phyloP scores from a whole-genome alignment of 2,888 invertebrate species.

The Limenitis arthemis region DNA sequence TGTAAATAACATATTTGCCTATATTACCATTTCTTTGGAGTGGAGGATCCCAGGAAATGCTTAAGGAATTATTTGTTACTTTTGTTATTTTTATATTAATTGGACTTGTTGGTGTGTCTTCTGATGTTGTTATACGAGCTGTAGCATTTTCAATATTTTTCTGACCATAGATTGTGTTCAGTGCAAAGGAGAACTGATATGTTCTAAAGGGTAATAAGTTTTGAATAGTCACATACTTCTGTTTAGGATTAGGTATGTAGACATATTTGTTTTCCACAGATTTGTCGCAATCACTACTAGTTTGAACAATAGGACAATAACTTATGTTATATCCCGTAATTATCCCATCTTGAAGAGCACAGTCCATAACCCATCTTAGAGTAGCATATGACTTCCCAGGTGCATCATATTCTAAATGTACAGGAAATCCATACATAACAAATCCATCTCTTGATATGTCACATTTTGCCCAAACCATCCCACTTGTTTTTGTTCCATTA shows the following conservation, averaged over 20 bases:
- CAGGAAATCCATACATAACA: conserved; percentile 70
- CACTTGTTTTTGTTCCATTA: conserved; percentile 77
- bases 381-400: conserved; percentile 53
- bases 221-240: conserved; percentile 70
- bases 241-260: conserved; percentile 56
- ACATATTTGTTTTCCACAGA: conserved; percentile 45
- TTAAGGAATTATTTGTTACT: conserved; percentile 75
- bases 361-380: conserved; percentile 84
- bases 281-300: conserved; percentile 70
- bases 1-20: conserved; percentile 74
- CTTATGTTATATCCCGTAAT: conserved; percentile 82
- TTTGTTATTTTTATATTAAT: conserved; percentile 70
- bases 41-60: conserved; percentile 80
- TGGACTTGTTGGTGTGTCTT: conserved; percentile 76
- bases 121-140: conserved; percentile 77
- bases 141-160: conserved; percentile 64
- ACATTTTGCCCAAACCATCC: conserved; percentile 89
- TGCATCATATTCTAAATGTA: conserved; percentile 45
- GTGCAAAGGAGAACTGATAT: conserved; percentile 79
- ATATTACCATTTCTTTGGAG: conserved; percentile 80
- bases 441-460: conserved; percentile 60
- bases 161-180: conserved; percentile 61
- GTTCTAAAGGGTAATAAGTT: conserved; percentile 81
- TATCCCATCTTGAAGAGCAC: conserved; percentile 77
- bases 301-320: conserved; percentile 77